Percentiles rank a stretch among this genome's conserved stretches.
Conservation (phyloP, 2,113 vertebrate species). For the human region DNA sequence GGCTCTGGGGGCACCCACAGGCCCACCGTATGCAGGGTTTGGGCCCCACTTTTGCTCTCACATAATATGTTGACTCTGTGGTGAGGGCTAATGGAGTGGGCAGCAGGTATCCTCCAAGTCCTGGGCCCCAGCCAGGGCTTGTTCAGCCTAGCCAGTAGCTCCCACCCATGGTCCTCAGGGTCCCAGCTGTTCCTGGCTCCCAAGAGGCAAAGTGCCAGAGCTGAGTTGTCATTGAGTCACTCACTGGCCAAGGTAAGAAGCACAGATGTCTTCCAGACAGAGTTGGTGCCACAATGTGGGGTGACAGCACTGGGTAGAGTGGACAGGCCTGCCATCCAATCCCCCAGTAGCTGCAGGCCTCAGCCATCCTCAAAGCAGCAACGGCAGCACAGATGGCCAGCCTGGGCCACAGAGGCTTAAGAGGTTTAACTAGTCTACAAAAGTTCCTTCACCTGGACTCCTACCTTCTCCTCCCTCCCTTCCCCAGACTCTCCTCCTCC, state of each 20-base stretch:
- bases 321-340: not conserved
- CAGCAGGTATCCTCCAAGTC: not conserved
- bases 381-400: not conserved
- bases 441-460: not conserved
- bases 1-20: not conserved
- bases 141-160: not conserved
- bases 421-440: not conserved
- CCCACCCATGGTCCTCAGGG: not conserved
- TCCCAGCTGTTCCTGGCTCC: not conserved
- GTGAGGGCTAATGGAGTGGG: not conserved
- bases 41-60: not conserved
- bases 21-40: not conserved
- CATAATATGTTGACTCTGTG: not conserved
- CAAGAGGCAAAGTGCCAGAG: not conserved
- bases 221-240: conserved; percentile 5
- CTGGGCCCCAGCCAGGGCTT: not conserved
- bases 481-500: not conserved
- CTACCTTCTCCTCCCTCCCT: not conserved
- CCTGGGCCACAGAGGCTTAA: not conserved
- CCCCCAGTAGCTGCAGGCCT: not conserved
- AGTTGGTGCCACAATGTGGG: not conserved
- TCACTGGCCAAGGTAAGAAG: not conserved
- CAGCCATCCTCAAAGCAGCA: not conserved
- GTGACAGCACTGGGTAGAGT: not conserved
- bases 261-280: not conserved